Conservation (phyloP, 30 jellyfish, hydroid and myxozoan genomes). For the Nemopilema nomurai region DNA sequence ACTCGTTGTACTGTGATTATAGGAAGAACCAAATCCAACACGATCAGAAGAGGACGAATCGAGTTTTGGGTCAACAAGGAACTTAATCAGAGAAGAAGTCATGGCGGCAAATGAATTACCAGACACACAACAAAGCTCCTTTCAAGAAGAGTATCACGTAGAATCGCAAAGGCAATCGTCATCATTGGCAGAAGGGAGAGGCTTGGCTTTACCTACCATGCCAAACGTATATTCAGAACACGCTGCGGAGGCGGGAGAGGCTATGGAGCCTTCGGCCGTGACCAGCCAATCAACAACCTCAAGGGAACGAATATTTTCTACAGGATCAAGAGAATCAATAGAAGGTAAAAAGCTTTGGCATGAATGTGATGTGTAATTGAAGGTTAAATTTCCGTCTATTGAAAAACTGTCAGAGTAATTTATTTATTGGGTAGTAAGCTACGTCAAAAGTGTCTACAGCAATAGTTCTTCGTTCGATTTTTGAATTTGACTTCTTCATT, state of each 20-base stretch:
- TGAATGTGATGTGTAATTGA: too few relatives aligned
- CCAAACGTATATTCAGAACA: slow-evolving; percentile 42
- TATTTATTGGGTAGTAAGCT: too few relatives aligned
- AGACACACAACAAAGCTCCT: slow-evolving; percentile 1
- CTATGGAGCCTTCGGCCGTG: not conserved
- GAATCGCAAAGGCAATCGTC: not conserved
- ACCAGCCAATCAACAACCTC: slow-evolving; percentile 4
- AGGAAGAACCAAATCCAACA: not conserved
- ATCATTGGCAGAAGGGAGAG: slow-evolving; percentile 1
- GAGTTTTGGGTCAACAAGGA: slow-evolving; percentile 1
- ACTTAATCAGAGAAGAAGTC: not conserved
- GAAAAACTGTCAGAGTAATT: too few relatives aligned
- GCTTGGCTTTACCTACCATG: slow-evolving; percentile 46
- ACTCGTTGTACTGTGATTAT: too few relatives aligned
- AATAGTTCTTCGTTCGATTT: too few relatives aligned
- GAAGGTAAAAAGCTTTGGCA: not conserved
- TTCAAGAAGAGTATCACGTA: not conserved
- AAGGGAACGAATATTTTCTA: slow-evolving; percentile 14
- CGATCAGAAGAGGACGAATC: slow-evolving; percentile 35
- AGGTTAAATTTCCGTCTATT: too few relatives aligned
- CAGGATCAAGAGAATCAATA: not conserved
- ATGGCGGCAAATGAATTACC: not conserved
- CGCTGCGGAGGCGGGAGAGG: not conserved
- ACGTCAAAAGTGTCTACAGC: too few relatives aligned
- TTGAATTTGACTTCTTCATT: too few relatives aligned